Evolutionary conservation across 2,888 invertebrate species (phyloP), one percentile per base, ranked within the genome.

Genomic region (Habroteleia sp.): DNA sequence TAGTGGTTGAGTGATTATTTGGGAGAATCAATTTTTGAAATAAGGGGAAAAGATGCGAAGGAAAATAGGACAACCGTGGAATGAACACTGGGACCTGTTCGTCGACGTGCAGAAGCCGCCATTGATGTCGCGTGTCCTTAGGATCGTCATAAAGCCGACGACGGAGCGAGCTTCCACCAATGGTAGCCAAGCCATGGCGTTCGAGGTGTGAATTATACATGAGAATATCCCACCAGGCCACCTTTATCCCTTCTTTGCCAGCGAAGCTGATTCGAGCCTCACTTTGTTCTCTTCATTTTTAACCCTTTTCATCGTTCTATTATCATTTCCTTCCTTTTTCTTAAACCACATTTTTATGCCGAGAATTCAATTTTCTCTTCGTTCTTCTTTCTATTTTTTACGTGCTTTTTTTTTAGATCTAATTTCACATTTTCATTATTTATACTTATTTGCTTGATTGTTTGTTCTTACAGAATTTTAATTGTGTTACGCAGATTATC

Each of bases 131-230:
- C 77, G 83, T 79, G 78, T 82, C 82, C 81, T 81, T 82, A 80
- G 81, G 79, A 83, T 84, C 78, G 81, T 83, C 84, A 83, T 83
- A 83, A 84, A 84, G 83, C 81, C 82, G 77, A 72, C 77, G 72
- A 77, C 78, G 76, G 81, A 83, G 82, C 77, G 82, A 76, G 78
- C 79, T 77, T 79, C 80, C 82, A 80, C 87, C 87, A 87, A 87
- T 87, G 81, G 84, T 84, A 78, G 81, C 66, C 77, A 68, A 86
- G 84, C 79, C 82, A 87, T 87, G 87, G 87, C 87, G 87, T 82
- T 87, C 85, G 84, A 87, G 85, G 87, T 87, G 87, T 87, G 85
- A 88, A 87, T 88, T 88, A 88, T 87, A 88, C 87, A 88, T 88
- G 87, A 88, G 87, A 74, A 83, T 82, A 83, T 73, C 74, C 73